Conservation (phyloP, 1,140 invertebrate genomes). For the Lamellibrachia luymesi region DNA sequence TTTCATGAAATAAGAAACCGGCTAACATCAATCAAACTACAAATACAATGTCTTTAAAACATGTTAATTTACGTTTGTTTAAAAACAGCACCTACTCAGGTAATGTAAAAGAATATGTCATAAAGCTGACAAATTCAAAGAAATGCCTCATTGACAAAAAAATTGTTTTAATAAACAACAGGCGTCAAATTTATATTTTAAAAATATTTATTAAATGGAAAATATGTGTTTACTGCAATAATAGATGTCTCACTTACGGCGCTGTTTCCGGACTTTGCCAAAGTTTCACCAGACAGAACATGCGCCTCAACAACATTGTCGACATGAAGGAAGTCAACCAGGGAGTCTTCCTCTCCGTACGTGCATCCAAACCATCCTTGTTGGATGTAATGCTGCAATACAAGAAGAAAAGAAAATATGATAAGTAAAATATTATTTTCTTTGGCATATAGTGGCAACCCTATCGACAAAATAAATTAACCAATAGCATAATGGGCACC, state of each 20-base stretch:
- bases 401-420: not conserved
- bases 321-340: slow-evolving; percentile 57
- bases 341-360: slow-evolving; percentile 44
- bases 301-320: slow-evolving; percentile 58
- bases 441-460: too few species aligned
- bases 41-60: too few species aligned
- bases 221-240: not conserved
- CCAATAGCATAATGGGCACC: too few species aligned
- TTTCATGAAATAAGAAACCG: too few species aligned
- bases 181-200: not conserved
- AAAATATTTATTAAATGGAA: not conserved
- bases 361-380: slow-evolving; percentile 41
- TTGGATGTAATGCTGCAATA: not conserved
- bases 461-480: too few species aligned
- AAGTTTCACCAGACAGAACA: slow-evolving; percentile 47
- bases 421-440: too few species aligned
- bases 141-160: not conserved
- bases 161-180: not conserved
- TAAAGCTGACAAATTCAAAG: not conserved
- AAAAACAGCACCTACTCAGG: not conserved
- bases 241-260: not conserved
- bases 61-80: not conserved
- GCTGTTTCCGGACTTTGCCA: slow-evolving; percentile 27
- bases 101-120: not conserved
- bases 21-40: too few species aligned